Evolutionary conservation across 2,888 invertebrate genomes (phyloP).

Genomic region (Petrolisthes manimaculis): DNA sequence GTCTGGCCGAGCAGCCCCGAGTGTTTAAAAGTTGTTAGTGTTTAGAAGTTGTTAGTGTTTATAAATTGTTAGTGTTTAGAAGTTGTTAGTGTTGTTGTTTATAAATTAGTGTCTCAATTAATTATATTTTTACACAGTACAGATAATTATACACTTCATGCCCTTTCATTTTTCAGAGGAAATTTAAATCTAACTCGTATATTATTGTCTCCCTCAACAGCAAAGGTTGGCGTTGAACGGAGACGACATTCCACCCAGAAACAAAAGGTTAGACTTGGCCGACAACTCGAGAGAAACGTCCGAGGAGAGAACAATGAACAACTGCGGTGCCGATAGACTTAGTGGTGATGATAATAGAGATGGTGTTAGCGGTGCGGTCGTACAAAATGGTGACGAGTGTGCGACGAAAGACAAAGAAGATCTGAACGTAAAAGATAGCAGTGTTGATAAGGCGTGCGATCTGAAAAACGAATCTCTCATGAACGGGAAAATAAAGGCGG

Average conservation of each 20-base stretch:
- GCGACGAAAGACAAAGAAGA: constrained; percentile 4
- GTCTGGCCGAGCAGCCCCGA: too few relatives aligned
- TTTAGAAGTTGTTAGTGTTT: too few relatives aligned
- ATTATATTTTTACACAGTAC: too few relatives aligned
- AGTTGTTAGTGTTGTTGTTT: too few relatives aligned
- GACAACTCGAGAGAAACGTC: constrained; percentile 31
- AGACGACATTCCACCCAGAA: constrained; percentile 29
- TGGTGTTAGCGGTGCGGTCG: not conserved
- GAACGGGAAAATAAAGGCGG: constrained; percentile 39
- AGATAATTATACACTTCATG: too few relatives aligned
- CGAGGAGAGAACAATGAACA: constrained; percentile 26
- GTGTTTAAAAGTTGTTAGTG: not conserved
- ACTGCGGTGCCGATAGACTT: constrained; percentile 29
- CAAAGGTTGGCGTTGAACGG: constrained; percentile 32
- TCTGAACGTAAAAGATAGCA: not conserved
- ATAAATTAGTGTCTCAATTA: too few relatives aligned
- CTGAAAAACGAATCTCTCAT: constrained; percentile 54
- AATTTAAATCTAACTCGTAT: too few relatives aligned
- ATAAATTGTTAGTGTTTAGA: too few relatives aligned
- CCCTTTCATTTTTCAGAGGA: not conserved
- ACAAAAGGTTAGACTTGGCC: constrained; percentile 26
- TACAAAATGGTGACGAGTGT: constrained; percentile 43
- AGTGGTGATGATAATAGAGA: too few relatives aligned
- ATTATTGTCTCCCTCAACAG: constrained; percentile 11
- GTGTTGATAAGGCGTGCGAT: constrained; percentile 15